phyloP scores from a whole-genome alignment of 2,797 vertebrate species.

The Poeciliopsis presidionis region DNA sequence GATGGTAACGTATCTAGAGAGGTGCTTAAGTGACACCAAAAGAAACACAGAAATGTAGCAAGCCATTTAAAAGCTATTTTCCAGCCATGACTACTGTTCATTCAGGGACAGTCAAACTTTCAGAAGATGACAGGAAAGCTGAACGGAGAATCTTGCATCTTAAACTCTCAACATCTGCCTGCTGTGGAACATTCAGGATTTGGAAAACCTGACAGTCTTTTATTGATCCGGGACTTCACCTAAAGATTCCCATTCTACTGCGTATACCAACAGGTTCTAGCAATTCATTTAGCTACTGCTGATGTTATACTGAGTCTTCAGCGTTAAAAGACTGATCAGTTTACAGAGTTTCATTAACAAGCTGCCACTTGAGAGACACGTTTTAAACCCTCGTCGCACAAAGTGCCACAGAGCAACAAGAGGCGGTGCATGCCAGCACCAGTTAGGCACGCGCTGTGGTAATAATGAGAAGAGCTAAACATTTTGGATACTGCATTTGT shows the following conservation, averaged over 20 bases:
- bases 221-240: neutral
- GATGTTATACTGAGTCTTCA: neutral
- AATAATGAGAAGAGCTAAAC: neutral
- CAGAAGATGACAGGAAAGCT: neutral
- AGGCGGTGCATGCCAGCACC: constrained; percentile 10
- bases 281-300: neutral
- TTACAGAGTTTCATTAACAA: constrained; percentile 29
- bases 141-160: neutral
- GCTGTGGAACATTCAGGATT: neutral
- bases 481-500: constrained; percentile 49
- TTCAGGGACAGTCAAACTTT: neutral
- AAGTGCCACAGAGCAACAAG: constrained; percentile 19
- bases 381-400: constrained; percentile 13
- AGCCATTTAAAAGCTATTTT: neutral
- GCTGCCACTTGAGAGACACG: constrained; percentile 11
- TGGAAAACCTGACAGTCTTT: neutral
- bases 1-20: neutral
- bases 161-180: neutral
- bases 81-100: neutral
- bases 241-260: neutral
- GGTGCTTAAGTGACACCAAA: neutral
- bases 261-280: neutral
- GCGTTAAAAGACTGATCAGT: neutral
- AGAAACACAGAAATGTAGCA: neutral
- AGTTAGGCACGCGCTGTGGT: neutral